Evolutionary conservation across 2,113 vertebrate genomes (phyloP).

Genomic region (Oryzias melastigma): DNA sequence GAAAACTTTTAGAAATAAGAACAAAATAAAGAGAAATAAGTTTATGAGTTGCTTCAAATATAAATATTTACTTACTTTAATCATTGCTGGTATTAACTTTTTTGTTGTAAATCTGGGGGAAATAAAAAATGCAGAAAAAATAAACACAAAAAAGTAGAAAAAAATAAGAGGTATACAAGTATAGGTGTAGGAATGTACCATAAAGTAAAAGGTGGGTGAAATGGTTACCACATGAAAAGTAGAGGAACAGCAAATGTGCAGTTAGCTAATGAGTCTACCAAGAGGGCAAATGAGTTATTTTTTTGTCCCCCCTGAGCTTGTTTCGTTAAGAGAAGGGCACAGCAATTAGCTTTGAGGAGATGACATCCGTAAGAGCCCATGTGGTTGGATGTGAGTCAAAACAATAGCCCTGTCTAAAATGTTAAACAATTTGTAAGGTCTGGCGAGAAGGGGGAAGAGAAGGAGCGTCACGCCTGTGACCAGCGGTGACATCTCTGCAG

Average conservation of each 20-base stretch:
- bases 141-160: no score
- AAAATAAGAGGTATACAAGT: not conserved
- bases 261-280: conserved; percentile 71
- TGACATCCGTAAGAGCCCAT: conserved; percentile 62
- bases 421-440: conserved; percentile 61
- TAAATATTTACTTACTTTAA: no score
- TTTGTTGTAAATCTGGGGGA: no score
- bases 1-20: no score
- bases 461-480: conserved; percentile 29
- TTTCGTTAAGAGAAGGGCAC: conserved; percentile 76
- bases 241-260: conserved; percentile 55
- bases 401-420: conserved; percentile 58
- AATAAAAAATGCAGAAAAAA: no score
- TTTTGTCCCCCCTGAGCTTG: conserved; percentile 62
- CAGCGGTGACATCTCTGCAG: conserved; percentile 20
- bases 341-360: conserved; percentile 74
- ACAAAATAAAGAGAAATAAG: no score
- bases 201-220: conserved; percentile 26
- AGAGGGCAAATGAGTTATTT: conserved; percentile 73
- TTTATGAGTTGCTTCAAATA: no score
- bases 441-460: not conserved
- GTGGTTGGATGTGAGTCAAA: conserved; percentile 52
- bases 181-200: not conserved
- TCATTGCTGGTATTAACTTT: no score
- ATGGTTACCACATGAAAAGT: conserved; percentile 44